These are phyloP conservation scores for Caenorhabditis japonica DNA, from an alignment of 2,888 invertebrate species.

Conservation along the genomic window DNA sequence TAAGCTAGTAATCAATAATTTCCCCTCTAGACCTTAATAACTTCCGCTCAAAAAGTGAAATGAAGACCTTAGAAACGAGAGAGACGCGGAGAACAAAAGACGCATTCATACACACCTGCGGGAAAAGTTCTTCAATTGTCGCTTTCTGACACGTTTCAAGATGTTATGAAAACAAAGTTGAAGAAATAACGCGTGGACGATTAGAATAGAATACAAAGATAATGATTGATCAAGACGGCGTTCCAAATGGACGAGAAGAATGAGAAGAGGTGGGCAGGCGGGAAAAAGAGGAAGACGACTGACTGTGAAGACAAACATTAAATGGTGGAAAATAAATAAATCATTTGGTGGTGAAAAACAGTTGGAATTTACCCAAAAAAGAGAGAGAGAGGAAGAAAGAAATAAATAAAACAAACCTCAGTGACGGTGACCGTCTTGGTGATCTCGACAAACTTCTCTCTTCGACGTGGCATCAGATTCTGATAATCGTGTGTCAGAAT, in stretches of 20 bases:
- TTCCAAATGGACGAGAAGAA: neutral
- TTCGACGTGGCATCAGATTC: conserved; percentile 58
- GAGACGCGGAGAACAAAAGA: too few relatives aligned
- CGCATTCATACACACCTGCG: too few relatives aligned
- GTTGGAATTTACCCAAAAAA: neutral
- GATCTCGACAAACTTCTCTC: conserved; percentile 60
- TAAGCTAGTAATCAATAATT: too few relatives aligned
- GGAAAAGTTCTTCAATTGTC: too few relatives aligned
- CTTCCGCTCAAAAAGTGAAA: too few relatives aligned
- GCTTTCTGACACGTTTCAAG: too few relatives aligned
- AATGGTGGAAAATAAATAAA: neutral
- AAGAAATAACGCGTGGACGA: too few relatives aligned
- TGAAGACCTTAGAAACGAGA: too few relatives aligned
- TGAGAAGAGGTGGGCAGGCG: neutral
- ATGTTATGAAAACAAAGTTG: too few relatives aligned
- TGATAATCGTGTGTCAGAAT: conserved; percentile 56
- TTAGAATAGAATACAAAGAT: too few relatives aligned
- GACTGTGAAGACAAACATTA: neutral
- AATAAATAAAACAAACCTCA: conserved; percentile 39
- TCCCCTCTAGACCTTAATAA: too few relatives aligned
- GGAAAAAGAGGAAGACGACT: neutral
- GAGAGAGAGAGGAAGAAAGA: neutral
- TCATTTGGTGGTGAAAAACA: conserved; percentile 5
- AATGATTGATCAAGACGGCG: neutral
- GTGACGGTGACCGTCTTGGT: conserved; percentile 64